A percentile compares a stretch with the other conserved stretches of the same genome.
Evolutionary conservation across 2,888 invertebrate genomes (phyloP).

Genomic region (Trachelus stipa): DNA sequence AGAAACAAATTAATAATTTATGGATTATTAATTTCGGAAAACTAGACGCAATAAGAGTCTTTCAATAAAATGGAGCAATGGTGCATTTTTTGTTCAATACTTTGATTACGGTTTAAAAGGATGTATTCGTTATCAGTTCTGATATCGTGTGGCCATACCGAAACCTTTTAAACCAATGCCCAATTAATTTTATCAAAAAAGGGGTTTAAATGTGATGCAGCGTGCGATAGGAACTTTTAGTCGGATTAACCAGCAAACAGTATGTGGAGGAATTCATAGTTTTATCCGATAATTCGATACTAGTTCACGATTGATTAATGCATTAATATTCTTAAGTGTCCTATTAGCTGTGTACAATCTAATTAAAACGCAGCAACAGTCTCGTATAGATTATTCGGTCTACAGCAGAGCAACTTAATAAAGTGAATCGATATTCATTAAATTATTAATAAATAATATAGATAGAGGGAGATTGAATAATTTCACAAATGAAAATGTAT

Average conservation of each 20-base stretch:
- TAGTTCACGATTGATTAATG: background rate
- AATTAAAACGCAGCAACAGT: background rate
- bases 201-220: background rate
- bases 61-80: background rate
- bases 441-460: background rate
- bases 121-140: background rate
- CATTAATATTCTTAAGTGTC: background rate
- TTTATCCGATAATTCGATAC: background rate
- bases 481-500: background rate
- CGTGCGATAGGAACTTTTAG: background rate
- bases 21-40: background rate
- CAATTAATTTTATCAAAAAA: background rate
- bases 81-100: background rate
- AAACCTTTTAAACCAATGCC: background rate
- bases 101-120: background rate
- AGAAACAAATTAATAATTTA: background rate
- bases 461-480: background rate
- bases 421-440: background rate
- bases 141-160: background rate
- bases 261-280: background rate
- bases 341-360: background rate
- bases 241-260: background rate
- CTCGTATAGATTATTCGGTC: background rate
- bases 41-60: background rate
- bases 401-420: background rate